These are phyloP conservation scores for Tamandua tetradactyla DNA, from an alignment of 2,797 vertebrate genomes.

Conservation along the genomic window DNA sequence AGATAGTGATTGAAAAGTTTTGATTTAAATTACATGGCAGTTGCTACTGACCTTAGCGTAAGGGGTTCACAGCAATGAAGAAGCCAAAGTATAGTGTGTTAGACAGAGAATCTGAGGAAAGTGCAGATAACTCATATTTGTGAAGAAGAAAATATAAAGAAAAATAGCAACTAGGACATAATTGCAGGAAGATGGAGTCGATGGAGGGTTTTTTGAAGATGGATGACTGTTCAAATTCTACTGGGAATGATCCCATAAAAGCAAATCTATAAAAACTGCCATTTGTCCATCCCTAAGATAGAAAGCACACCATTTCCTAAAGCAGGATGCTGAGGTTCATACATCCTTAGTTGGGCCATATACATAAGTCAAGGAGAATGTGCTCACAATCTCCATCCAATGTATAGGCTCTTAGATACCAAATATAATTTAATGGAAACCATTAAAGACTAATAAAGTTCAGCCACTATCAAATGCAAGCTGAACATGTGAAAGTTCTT, in stretches of 20 bases:
- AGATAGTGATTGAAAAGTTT: background rate
- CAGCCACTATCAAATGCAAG: conserved; percentile 74
- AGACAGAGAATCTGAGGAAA: background rate
- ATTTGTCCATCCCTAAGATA: background rate
- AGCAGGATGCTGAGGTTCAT: background rate
- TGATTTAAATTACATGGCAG: background rate
- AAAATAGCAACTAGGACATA: background rate
- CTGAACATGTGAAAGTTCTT: conserved; percentile 65
- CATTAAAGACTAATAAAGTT: conserved; percentile 76
- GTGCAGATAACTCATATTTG: background rate
- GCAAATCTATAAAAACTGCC: conserved; percentile 3
- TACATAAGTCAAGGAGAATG: background rate
- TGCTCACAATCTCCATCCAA: conserved; percentile 15
- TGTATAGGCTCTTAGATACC: conserved; percentile 11
- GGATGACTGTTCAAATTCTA: background rate
- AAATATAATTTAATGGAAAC: conserved; percentile 76
- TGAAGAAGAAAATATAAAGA: background rate
- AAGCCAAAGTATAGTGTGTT: background rate
- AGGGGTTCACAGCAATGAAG: background rate
- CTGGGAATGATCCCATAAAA: background rate
- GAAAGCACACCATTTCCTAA: background rate
- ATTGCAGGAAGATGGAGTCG: background rate
- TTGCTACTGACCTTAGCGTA: background rate
- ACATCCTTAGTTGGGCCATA: background rate
- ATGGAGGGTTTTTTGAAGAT: background rate